A percentile compares a stretch with the other conserved stretches of the same genome.
These are phyloP conservation scores for Dascyllus trimaculatus DNA, from an alignment of 2,113 vertebrate species.

Conservation along the genomic window DNA sequence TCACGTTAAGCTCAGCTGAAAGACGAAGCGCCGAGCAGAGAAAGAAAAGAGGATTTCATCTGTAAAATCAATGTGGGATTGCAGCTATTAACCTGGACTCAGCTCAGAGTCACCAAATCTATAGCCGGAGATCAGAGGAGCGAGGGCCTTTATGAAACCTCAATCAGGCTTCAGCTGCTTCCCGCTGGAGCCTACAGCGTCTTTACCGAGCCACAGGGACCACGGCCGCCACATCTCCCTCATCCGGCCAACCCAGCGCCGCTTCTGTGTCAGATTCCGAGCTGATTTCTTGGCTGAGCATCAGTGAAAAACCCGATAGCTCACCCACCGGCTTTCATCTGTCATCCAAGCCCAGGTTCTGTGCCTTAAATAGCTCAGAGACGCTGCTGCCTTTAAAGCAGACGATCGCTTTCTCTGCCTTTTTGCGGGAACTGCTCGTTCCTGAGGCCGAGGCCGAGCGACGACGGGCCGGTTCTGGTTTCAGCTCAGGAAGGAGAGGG, in stretches of 20 bases:
- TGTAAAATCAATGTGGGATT: neutral
- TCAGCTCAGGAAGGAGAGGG: conserved; percentile 20
- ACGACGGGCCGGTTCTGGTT: conserved; percentile 22
- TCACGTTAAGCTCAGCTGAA: too few relatives aligned
- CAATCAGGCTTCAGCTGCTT: conserved; percentile 22
- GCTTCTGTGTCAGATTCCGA: conserved; percentile 41
- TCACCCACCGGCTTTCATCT: conserved; percentile 50
- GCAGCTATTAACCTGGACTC: neutral
- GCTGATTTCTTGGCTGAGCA: conserved; percentile 47
- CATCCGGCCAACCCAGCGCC: conserved; percentile 29
- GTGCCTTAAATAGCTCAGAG: conserved; percentile 45
- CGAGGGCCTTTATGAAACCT: neutral
- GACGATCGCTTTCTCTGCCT: conserved; percentile 28
- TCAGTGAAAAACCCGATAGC: conserved; percentile 50
- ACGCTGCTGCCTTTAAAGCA: conserved; percentile 38
- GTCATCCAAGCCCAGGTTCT: conserved; percentile 53
- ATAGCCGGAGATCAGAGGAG: neutral
- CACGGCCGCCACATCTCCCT: neutral
- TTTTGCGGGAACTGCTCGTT: conserved; percentile 15
- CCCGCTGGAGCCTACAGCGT: too few relatives aligned
- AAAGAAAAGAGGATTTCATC: neutral
- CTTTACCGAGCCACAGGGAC: conserved; percentile 7
- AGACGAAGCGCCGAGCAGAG: too few relatives aligned
- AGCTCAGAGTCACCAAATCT: too few relatives aligned
- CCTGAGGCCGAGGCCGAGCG: conserved; percentile 31